Percentiles rank a stretch among this genome's conserved stretches.
These are phyloP conservation scores for Phoronis australis DNA, from an alignment of 2,888 invertebrate genomes.

Conservation along the genomic window DNA sequence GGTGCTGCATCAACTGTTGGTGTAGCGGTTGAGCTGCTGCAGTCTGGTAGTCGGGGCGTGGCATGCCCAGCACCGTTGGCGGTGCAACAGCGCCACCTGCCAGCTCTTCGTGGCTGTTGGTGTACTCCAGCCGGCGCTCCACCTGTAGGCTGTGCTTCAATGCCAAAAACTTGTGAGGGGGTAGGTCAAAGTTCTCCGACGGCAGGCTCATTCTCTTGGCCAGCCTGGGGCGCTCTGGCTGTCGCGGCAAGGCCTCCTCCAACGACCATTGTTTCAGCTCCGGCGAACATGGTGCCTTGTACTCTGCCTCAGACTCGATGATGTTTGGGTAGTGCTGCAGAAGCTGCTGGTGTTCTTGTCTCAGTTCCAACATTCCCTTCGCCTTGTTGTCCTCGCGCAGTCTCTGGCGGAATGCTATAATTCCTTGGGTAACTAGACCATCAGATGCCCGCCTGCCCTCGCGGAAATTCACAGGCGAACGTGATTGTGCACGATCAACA, in stretches of 20 bases:
- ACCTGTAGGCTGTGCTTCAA: constrained; percentile 49
- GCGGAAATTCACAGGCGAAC: constrained; percentile 79
- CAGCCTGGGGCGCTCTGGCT: constrained; percentile 26
- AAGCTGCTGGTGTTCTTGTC: constrained; percentile 49
- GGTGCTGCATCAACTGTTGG: constrained; percentile 74
- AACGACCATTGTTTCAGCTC: constrained; percentile 24
- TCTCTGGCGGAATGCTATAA: constrained; percentile 70
- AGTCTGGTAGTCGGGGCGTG: neutral
- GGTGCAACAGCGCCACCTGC: constrained; percentile 7
- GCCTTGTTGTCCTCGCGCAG: constrained; percentile 74
- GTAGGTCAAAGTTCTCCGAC: constrained; percentile 45
- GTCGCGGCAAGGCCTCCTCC: constrained; percentile 22
- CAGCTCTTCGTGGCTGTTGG: constrained; percentile 21
- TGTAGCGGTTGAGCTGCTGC: constrained; percentile 58
- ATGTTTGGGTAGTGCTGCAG: constrained; percentile 20
- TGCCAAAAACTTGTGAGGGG: constrained; percentile 48
- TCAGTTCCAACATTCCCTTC: constrained; percentile 75
- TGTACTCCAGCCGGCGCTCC: constrained; percentile 43
- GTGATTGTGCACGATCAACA: constrained; percentile 51
- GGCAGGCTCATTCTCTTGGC: constrained; percentile 50
- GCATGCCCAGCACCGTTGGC: neutral
- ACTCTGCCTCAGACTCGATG: constrained; percentile 48
- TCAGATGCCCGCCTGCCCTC: constrained; percentile 74
- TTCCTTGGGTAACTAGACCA: constrained; percentile 67
- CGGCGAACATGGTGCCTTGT: neutral